These are phyloP conservation scores for Lepidurus couesii DNA, from an alignment of 1,140 invertebrate genomes.

Conservation along the genomic window DNA sequence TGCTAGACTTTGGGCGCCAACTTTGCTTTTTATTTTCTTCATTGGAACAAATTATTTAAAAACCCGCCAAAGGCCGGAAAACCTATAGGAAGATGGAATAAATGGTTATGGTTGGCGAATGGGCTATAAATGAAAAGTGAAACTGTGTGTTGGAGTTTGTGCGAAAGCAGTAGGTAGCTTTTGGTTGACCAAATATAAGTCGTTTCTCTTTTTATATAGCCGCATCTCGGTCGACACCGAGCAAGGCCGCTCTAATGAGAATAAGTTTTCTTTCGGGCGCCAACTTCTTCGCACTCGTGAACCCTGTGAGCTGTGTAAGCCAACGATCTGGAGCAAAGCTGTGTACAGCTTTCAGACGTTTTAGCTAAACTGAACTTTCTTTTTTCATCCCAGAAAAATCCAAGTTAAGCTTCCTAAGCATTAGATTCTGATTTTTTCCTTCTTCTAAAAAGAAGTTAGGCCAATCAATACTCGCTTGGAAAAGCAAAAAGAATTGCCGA, in stretches of 20 bases:
- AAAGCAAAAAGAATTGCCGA: not conserved
- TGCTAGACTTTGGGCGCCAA: not conserved
- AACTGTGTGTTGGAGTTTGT: conserved; percentile 8
- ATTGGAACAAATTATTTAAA: not conserved
- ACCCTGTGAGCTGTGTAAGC: conserved; percentile 11
- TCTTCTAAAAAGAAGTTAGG: not conserved
- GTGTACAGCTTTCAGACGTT: not conserved
- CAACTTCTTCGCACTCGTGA: conserved; percentile 21
- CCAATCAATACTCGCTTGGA: not conserved
- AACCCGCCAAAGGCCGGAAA: not conserved
- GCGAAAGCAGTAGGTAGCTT: not conserved
- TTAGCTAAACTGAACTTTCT: not conserved
- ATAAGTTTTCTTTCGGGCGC: not conserved
- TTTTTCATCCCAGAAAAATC: not conserved
- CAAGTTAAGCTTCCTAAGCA: conserved; percentile 11
- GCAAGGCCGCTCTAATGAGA: not conserved
- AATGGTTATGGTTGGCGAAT: not conserved
- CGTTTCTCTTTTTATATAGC: not conserved
- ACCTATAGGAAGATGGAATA: not conserved
- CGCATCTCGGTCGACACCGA: not conserved
- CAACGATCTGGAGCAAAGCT: conserved; percentile 8
- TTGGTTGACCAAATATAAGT: conserved; percentile 3
- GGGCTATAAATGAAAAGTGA: not conserved
- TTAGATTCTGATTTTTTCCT: not conserved
- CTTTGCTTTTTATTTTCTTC: not conserved